Conservation (phyloP, 2,888 invertebrate genomes). For the Leptinotarsa haldemani region DNA sequence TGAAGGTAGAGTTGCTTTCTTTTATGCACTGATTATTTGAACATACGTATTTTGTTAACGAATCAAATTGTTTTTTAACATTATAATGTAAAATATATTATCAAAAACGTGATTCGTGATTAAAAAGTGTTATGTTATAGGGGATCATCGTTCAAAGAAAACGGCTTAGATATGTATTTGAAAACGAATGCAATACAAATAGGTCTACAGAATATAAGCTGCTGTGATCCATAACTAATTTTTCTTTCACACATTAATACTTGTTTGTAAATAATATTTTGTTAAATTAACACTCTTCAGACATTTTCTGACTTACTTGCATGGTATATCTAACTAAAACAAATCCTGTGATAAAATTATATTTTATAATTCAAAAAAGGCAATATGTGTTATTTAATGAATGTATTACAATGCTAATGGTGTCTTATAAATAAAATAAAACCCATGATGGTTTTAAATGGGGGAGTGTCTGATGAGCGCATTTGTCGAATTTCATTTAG, state of each 20-base stretch:
- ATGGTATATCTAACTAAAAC: not conserved
- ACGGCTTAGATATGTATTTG: too few relatives aligned
- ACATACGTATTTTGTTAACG: too few relatives aligned
- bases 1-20: too few relatives aligned
- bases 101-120: too few relatives aligned
- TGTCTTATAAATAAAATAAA: not conserved
- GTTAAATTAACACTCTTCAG: not conserved
- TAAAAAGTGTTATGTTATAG: too few relatives aligned
- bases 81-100: too few relatives aligned
- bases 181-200: not conserved
- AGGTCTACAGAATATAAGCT: not conserved
- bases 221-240: not conserved
- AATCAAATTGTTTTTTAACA: too few relatives aligned
- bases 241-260: not conserved
- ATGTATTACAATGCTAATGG: not conserved
- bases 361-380: too few relatives aligned
- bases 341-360: slow-evolving; percentile 19
- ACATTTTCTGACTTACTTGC: not conserved
- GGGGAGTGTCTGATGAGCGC: not conserved
- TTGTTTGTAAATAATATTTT: not conserved
- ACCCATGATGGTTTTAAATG: not conserved
- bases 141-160: too few relatives aligned
- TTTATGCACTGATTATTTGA: too few relatives aligned
- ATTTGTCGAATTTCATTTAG: too few relatives aligned
- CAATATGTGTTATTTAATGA: not conserved